Percentiles rank a stretch among this genome's conserved stretches.
Conservation (phyloP, 1,140 invertebrate species). For the Pygmarrhopalites habei region DNA sequence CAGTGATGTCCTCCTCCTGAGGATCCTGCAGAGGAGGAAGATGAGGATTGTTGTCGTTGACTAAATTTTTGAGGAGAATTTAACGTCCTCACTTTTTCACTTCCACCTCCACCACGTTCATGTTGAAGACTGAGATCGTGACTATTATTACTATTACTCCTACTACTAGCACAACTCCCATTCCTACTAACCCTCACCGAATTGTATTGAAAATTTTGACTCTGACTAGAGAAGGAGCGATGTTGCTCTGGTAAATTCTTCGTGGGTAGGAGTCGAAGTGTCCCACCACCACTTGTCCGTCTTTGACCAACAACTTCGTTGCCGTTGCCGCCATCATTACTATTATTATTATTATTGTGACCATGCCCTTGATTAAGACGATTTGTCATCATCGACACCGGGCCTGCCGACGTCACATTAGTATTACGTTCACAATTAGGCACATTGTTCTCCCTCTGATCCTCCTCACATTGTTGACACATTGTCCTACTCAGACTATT, state of each 20-base stretch:
- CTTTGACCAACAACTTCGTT: no score
- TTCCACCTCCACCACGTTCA: background rate
- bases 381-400: no score
- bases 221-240: slow-evolving; percentile 11
- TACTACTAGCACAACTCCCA: background rate
- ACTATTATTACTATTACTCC: background rate
- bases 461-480: background rate
- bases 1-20: background rate
- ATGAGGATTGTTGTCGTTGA: background rate
- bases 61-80: background rate
- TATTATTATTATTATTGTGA: no score
- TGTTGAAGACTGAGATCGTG: background rate
- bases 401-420: no score
- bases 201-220: no score
- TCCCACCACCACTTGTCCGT: no score
- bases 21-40: background rate
- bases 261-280: background rate
- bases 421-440: no score
- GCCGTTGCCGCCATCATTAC: no score
- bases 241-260: background rate
- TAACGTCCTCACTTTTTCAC: background rate
- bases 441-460: background rate
- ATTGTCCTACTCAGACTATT: background rate
- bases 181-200: background rate
- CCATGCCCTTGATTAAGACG: no score